These are phyloP conservation scores for Exocentrus adspersus DNA, from an alignment of 2,888 invertebrate genomes.

Conservation along the genomic window DNA sequence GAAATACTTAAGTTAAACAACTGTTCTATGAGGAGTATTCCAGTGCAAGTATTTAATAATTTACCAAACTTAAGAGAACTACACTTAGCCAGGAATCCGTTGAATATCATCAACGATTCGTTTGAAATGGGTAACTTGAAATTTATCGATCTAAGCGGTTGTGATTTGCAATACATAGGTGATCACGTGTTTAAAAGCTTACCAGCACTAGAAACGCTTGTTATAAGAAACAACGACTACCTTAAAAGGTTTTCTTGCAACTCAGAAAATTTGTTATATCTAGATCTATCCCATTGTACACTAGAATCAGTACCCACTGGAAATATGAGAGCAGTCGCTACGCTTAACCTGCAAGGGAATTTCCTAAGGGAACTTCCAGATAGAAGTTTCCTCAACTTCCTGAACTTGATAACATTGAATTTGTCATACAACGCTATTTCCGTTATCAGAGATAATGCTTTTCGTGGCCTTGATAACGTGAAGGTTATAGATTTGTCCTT, in stretches of 20 bases:
- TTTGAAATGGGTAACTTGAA: constrained; percentile 51
- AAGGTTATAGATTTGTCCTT: constrained; percentile 75
- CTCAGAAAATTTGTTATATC: constrained; percentile 66
- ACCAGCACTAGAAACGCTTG: constrained; percentile 69
- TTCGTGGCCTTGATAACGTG: constrained; percentile 68
- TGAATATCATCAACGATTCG: constrained; percentile 42
- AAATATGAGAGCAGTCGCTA: constrained; percentile 70
- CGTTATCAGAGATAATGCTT: constrained; percentile 69
- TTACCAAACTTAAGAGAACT: constrained; percentile 67
- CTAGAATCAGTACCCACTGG: constrained; percentile 70
- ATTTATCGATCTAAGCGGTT: constrained; percentile 69
- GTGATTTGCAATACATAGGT: constrained; percentile 66
- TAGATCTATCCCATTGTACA: constrained; percentile 73
- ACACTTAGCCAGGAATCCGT: constrained; percentile 63
- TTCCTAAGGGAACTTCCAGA: constrained; percentile 69
- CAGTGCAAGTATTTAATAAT: constrained; percentile 66
- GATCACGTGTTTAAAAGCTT: constrained; percentile 68
- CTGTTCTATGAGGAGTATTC: constrained; percentile 70
- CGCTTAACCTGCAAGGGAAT: constrained; percentile 72
- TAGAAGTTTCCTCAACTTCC: constrained; percentile 71
- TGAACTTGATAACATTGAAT: constrained; percentile 70
- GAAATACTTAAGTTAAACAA: constrained; percentile 70
- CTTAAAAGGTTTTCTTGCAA: constrained; percentile 63
- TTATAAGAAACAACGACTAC: constrained; percentile 71
- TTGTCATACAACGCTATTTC: constrained; percentile 75